Conservation (phyloP, 2,888 invertebrate genomes). For the Autographa pulchrina region DNA sequence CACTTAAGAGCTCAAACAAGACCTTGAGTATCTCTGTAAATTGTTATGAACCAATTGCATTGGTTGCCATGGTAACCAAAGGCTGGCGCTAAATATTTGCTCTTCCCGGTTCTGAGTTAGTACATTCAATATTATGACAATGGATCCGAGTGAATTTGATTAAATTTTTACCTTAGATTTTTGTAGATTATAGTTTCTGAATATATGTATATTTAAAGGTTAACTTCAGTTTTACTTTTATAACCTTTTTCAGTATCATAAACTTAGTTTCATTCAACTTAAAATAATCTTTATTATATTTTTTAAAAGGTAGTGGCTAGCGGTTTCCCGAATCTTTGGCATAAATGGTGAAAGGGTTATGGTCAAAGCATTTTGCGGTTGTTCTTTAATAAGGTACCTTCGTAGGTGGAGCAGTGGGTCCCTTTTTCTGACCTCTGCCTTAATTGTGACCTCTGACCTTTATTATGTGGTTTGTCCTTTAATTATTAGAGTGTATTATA, state of each 20-base stretch:
- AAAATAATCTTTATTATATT: too few relatives aligned
- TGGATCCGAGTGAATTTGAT: constrained; percentile 38
- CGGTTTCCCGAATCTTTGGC: background rate
- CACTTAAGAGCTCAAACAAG: too few relatives aligned
- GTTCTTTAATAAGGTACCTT: background rate
- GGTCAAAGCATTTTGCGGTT: constrained; percentile 4
- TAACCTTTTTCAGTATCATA: background rate
- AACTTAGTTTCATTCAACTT: background rate
- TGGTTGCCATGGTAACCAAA: constrained; percentile 14
- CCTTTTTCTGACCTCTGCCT: background rate
- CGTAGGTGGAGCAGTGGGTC: background rate
- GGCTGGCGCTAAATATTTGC: constrained; percentile 35
- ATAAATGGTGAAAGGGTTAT: background rate
- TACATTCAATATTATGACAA: constrained; percentile 31
- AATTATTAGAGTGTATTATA: background rate
- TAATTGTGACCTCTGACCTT: background rate
- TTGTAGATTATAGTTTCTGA: too few relatives aligned
- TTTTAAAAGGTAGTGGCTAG: background rate
- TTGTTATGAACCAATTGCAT: constrained; percentile 16
- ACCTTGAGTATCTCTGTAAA: too few relatives aligned
- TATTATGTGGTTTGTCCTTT: background rate
- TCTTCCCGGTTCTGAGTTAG: constrained; percentile 16
- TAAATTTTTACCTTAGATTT: constrained; percentile 22
- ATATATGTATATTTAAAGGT: too few relatives aligned
- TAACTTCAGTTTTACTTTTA: background rate